phyloP scores from a whole-genome alignment of 2,113 vertebrate genomes.

The Neoarius graeffei region DNA sequence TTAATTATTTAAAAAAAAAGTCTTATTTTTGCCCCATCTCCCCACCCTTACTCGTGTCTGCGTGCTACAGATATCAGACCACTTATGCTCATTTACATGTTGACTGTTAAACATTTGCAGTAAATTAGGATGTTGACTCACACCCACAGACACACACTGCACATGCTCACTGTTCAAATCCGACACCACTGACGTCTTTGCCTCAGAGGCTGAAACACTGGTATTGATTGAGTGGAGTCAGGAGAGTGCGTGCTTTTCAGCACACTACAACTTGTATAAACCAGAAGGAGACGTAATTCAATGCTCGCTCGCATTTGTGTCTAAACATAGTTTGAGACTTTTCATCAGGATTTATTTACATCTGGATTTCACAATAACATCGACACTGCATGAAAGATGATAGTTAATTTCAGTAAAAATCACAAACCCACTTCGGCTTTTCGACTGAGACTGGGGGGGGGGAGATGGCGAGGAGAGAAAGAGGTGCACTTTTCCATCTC shows the following conservation, averaged over 20 bases:
- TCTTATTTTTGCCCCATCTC: background rate
- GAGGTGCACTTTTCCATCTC: conserved; percentile 45
- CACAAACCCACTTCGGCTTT: background rate
- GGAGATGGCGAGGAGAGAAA: conserved; percentile 36
- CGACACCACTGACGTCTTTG: background rate
- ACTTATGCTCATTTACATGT: background rate
- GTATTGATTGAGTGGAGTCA: background rate
- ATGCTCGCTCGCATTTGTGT: background rate
- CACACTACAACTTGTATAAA: background rate
- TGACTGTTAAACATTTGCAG: background rate
- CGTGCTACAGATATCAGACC: background rate
- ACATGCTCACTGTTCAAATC: background rate
- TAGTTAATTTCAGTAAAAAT: background rate
- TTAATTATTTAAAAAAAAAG: too few species aligned
- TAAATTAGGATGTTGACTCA: background rate
- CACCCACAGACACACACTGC: background rate
- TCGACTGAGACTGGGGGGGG: background rate
- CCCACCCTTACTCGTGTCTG: background rate
- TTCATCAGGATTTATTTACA: background rate
- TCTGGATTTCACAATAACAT: background rate
- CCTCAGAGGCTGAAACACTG: background rate
- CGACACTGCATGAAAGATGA: background rate
- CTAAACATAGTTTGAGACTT: background rate
- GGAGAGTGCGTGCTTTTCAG: background rate
- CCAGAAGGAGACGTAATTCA: background rate